Evolutionary conservation across 2,888 invertebrate genomes (phyloP).

Genomic region (Atethmia centrago): DNA sequence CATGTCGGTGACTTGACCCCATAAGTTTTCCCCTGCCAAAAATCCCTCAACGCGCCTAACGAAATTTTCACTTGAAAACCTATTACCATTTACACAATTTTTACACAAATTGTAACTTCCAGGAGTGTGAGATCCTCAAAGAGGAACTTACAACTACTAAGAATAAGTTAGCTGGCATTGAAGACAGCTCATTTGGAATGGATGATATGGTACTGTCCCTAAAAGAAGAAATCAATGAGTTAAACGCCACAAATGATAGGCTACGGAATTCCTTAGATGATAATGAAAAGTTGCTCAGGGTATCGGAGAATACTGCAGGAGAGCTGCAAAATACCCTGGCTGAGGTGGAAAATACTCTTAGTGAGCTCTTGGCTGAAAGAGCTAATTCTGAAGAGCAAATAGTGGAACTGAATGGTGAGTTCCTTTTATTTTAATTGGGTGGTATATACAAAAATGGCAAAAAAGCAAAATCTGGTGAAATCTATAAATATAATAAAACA

Average conservation of each 20-base stretch:
- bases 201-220: slow-evolving; percentile 93
- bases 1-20: too few relatives aligned
- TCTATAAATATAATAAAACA: too few relatives aligned
- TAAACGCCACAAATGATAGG: slow-evolving; percentile 91
- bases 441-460: too few relatives aligned
- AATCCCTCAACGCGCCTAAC: too few relatives aligned
- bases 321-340: slow-evolving; percentile 94
- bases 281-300: slow-evolving; percentile 89
- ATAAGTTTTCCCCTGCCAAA: too few relatives aligned
- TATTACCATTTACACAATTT: too few relatives aligned
- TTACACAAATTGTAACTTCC: slow-evolving; percentile 63
- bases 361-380: slow-evolving; percentile 88
- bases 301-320: slow-evolving; percentile 95
- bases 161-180: slow-evolving; percentile 91
- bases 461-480: not conserved
- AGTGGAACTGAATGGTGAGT: slow-evolving; percentile 85
- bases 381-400: slow-evolving; percentile 88
- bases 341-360: slow-evolving; percentile 94
- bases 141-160: slow-evolving; percentile 91
- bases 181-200: slow-evolving; percentile 93
- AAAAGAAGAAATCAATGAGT: slow-evolving; percentile 91
- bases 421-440: not conserved
- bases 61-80: too few relatives aligned
- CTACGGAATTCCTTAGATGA: slow-evolving; percentile 92
- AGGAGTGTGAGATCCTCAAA: slow-evolving; percentile 92